These are phyloP conservation scores for Struthio camelus DNA, from an alignment of 2,113 vertebrate genomes.

Conservation along the genomic window DNA sequence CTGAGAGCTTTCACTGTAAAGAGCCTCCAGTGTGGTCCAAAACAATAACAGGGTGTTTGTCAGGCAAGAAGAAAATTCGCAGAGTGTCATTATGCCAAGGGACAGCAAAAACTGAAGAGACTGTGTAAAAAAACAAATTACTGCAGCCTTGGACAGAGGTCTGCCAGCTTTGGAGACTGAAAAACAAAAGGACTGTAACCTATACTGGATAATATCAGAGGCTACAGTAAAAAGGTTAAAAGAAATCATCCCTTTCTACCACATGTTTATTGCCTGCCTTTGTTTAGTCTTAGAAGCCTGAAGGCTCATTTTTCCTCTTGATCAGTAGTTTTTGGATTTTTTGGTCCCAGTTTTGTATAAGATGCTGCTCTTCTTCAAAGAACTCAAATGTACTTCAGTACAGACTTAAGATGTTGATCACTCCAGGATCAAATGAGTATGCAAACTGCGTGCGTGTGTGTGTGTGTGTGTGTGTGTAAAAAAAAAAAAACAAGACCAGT, in stretches of 20 bases:
- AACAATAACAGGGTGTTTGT: slow-evolving; percentile 7
- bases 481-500: neutral
- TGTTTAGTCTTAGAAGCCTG: neutral
- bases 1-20: neutral
- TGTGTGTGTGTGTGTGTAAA: too few species aligned
- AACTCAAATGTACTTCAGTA: neutral
- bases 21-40: neutral
- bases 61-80: slow-evolving; percentile 3
- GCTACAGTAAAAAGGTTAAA: slow-evolving; percentile 25
- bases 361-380: neutral
- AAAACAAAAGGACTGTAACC: slow-evolving; percentile 17
- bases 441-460: neutral
- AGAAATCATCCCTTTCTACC: slow-evolving; percentile 1
- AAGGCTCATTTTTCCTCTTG: neutral
- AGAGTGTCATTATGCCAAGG: neutral
- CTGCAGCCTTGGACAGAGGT: neutral
- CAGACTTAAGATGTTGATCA: neutral
- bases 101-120: slow-evolving; percentile 19
- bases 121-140: neutral
- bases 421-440: neutral
- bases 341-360: neutral
- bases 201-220: slow-evolving; percentile 9
- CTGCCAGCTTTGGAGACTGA: slow-evolving; percentile 5
- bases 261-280: neutral
- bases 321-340: neutral